These are phyloP conservation scores for Philotrypesis tridentata DNA, from an alignment of 1,140 invertebrate genomes.

Conservation along the genomic window DNA sequence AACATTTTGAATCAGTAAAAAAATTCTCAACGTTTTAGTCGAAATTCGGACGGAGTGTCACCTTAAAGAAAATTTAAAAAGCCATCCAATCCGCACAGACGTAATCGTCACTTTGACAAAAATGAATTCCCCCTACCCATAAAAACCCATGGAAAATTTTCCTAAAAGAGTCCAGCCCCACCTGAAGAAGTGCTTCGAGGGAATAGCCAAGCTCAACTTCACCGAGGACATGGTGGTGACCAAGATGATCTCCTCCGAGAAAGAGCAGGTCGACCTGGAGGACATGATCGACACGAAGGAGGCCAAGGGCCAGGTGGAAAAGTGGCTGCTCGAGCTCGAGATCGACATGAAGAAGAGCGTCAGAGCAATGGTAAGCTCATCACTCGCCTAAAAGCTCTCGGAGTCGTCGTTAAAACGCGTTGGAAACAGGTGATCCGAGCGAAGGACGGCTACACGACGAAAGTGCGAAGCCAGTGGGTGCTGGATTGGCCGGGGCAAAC, in stretches of 20 bases:
- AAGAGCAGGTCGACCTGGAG: constrained; percentile 86
- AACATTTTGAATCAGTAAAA: too few relatives aligned
- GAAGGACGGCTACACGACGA: constrained; percentile 80
- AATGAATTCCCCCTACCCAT: too few relatives aligned
- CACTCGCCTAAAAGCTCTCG: too few relatives aligned
- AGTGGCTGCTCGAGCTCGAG: constrained; percentile 96
- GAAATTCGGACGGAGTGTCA: too few relatives aligned
- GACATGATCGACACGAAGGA: constrained; percentile 89
- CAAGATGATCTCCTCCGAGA: constrained; percentile 92
- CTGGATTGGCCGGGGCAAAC: constrained; percentile 91
- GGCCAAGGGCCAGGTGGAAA: constrained; percentile 96
- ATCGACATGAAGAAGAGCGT: constrained; percentile 92
- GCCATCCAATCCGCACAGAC: too few relatives aligned
- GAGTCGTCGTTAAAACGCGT: too few relatives aligned
- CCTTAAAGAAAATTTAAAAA: too few relatives aligned
- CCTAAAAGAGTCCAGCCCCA: constrained; percentile 93
- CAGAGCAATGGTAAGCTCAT: constrained; percentile 77
- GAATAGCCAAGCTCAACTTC: constrained; percentile 90
- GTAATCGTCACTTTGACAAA: too few relatives aligned
- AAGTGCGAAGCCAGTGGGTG: constrained; percentile 85
- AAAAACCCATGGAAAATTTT: not conserved
- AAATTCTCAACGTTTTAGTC: too few relatives aligned
- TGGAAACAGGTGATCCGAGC: constrained; percentile 71
- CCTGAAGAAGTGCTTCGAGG: constrained; percentile 97
- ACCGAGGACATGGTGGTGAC: constrained; percentile 91